Conservation (phyloP, 2,888 invertebrate genomes). For the Osmoderma eremita region DNA sequence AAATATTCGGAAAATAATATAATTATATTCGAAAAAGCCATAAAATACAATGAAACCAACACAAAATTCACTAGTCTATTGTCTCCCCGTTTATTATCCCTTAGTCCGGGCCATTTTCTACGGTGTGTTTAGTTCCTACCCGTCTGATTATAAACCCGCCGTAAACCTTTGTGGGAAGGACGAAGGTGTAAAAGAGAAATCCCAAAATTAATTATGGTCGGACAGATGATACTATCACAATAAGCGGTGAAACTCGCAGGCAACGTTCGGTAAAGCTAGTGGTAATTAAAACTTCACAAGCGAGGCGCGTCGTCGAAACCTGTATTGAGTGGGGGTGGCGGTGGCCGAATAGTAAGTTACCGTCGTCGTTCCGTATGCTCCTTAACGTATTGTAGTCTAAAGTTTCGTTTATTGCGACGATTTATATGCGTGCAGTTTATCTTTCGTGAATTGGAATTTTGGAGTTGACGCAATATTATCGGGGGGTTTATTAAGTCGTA, state of each 20-base stretch:
- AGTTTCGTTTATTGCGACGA: conserved; percentile 16
- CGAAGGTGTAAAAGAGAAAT: conserved; percentile 18
- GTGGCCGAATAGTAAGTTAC: background rate
- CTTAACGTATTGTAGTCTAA: background rate
- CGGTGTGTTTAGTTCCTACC: background rate
- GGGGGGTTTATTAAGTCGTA: background rate
- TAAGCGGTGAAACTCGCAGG: conserved; percentile 22
- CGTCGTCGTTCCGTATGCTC: background rate
- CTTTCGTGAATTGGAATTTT: background rate
- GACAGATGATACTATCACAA: conserved; percentile 26
- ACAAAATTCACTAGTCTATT: too few relatives aligned
- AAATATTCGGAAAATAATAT: too few relatives aligned
- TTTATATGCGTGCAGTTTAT: conserved; percentile 4
- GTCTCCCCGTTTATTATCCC: too few relatives aligned
- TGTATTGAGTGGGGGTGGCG: conserved; percentile 3
- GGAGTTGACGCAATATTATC: background rate
- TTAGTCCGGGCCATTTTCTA: too few relatives aligned
- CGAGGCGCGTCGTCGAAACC: background rate
- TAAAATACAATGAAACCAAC: too few relatives aligned
- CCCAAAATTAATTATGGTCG: conserved; percentile 24
- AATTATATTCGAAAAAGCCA: too few relatives aligned
- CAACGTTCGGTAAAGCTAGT: conserved; percentile 6
- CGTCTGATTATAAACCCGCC: background rate
- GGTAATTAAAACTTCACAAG: conserved; percentile 20
- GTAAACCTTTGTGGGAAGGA: conserved; percentile 6